Evolutionary conservation across 2,888 invertebrate genomes (phyloP), one percentile per base, ranked within the genome.

Genomic region (Limenitis camilla): DNA sequence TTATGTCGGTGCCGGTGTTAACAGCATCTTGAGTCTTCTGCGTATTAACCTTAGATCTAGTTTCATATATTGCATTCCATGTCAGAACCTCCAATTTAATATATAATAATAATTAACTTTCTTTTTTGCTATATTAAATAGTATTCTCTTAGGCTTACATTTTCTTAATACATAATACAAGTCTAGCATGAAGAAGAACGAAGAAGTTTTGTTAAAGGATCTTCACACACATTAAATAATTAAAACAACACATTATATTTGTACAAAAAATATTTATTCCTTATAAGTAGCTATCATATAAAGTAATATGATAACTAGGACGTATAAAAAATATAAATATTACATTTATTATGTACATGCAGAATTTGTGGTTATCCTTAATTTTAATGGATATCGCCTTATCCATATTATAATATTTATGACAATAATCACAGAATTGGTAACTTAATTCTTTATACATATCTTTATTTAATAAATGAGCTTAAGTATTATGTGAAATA

Each of bases 391-490:
- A 49, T 10, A 47, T 31, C n/a, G 30, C 6, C 27, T 51, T 38
- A 42, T 6, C n/a, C 7, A 11, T 46, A 47, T 41, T 6, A 32
- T 30, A 28, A 19, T n/a, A n/a, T 19, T 19, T 19, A 33, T 33
- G 9, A 27, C 33, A 33, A 33, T 27, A 56, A 62, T 61, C 61
- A 65, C 55, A 63, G 62, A 56, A 59, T 56, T 67, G 61, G 60
- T 60, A 60, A 60, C 56, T 33, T 56, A 46, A 45, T 51, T 28
- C 33, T 39, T 40, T 28, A n/a, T n/a, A n/a, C n/a, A n/a, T n/a
- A 46, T 11, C 38, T 19, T 32, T 32, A 40, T 33, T 32, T 35
- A 19, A 19, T 3, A 3, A 19, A 19, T 19, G 19, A 19, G 19
- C 19, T 19, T 19, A 2, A 19, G 19, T 19, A 19, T 19, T 19